phyloP scores from a whole-genome alignment of 2,113 vertebrate genomes.

The Pseudopodoces humilis region DNA sequence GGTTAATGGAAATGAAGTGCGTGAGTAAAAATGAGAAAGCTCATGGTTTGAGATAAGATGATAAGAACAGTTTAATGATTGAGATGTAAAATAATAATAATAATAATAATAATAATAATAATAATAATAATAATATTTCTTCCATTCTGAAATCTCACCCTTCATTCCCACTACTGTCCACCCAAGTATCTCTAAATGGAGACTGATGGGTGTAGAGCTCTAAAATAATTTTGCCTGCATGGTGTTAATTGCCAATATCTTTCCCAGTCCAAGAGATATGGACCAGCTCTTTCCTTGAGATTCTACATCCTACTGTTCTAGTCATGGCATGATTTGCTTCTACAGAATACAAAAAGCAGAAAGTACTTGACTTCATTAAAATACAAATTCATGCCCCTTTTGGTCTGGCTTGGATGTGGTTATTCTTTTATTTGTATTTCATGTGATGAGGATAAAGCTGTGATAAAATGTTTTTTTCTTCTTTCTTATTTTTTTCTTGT shows the following conservation, averaged over 20 bases:
- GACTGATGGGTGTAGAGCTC: not conserved
- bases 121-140: not conserved
- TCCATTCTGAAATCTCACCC: not conserved
- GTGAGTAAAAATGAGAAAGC: not conserved
- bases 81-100: not conserved
- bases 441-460: not conserved
- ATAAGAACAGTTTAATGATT: not conserved
- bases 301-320: not conserved
- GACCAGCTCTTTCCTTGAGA: not conserved
- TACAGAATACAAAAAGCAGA: not conserved
- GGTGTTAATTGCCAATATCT: not conserved
- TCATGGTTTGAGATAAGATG: not conserved
- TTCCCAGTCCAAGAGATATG: not conserved
- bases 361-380: not conserved
- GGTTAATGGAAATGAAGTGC: not conserved
- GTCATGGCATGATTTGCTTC: not conserved
- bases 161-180: not conserved
- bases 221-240: not conserved
- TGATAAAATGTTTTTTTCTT: not conserved
- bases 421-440: not conserved
- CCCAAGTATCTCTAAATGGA: not conserved
- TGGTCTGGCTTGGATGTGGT: not conserved
- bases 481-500: rapidly evolving
- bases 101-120: no score
- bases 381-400: not conserved